phyloP scores from a whole-genome alignment of 2,113 vertebrate species.

The Bucco capensis region DNA sequence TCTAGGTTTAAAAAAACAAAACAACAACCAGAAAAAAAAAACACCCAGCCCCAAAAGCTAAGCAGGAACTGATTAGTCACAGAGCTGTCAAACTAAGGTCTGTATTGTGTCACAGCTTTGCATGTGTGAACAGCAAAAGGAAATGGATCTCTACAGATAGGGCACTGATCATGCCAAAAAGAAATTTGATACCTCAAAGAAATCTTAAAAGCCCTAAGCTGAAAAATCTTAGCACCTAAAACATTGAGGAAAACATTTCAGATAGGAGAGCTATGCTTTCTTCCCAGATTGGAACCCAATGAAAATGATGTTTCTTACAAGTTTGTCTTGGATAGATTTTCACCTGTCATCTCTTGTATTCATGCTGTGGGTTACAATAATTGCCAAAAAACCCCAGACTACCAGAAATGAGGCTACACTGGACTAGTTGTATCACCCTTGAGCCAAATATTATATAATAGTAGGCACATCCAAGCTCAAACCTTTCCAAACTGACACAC shows the following conservation, averaged over 20 bases:
- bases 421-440: not conserved
- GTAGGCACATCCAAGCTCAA: not conserved
- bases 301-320: not conserved
- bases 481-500: not conserved
- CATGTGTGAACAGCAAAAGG: not conserved
- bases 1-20: not conserved
- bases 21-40: not conserved
- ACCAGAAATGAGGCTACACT: not conserved
- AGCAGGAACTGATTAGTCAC: conserved; percentile 13
- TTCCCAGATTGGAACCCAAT: not conserved
- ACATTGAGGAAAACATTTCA: not conserved
- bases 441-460: not conserved
- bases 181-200: not conserved
- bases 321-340: not conserved
- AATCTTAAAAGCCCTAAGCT: not conserved
- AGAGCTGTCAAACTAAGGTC: not conserved
- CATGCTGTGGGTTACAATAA: not conserved
- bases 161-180: not conserved
- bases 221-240: not conserved
- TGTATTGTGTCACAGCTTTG: not conserved
- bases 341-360: not conserved
- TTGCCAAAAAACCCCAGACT: not conserved
- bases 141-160: not conserved
- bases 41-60: too few relatives aligned
- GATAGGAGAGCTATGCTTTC: not conserved